Evolutionary conservation across 2,113 vertebrate genomes (phyloP).

Genomic region (Catharus bicknelli): DNA sequence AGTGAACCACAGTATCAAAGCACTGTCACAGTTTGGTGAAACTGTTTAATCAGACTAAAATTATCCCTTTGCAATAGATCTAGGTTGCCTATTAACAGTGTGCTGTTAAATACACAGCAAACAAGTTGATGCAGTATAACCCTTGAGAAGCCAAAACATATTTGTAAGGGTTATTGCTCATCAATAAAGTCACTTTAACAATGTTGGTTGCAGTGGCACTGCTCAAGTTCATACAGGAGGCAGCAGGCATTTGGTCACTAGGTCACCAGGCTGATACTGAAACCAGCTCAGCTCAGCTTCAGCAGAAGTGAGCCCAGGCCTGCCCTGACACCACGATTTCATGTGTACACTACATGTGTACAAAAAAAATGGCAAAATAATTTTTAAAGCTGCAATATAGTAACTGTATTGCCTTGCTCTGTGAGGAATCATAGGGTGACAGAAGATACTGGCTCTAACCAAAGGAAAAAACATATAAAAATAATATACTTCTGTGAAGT

Average conservation of each 20-base stretch:
- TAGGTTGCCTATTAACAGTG: neutral
- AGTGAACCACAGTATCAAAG: neutral
- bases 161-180: neutral
- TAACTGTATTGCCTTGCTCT: neutral
- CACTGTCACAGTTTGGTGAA: neutral
- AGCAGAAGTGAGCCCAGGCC: neutral
- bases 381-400: neutral
- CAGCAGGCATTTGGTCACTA: fast-evolving
- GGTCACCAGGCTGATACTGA: fast-evolving
- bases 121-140: neutral
- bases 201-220: neutral
- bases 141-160: neutral
- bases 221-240: neutral
- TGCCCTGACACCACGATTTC: neutral
- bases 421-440: neutral
- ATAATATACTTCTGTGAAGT: neutral
- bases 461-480: neutral
- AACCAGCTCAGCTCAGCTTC: neutral
- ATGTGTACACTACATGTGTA: neutral
- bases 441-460: neutral
- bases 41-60: neutral
- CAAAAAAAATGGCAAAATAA: neutral
- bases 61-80: neutral
- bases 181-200: neutral
- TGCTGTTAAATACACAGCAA: fast-evolving